A percentile compares a stretch with the other conserved stretches of the same genome.
Evolutionary conservation across 2,888 invertebrate species (phyloP).

Genomic region (Caenorhabditis auriculariae): DNA sequence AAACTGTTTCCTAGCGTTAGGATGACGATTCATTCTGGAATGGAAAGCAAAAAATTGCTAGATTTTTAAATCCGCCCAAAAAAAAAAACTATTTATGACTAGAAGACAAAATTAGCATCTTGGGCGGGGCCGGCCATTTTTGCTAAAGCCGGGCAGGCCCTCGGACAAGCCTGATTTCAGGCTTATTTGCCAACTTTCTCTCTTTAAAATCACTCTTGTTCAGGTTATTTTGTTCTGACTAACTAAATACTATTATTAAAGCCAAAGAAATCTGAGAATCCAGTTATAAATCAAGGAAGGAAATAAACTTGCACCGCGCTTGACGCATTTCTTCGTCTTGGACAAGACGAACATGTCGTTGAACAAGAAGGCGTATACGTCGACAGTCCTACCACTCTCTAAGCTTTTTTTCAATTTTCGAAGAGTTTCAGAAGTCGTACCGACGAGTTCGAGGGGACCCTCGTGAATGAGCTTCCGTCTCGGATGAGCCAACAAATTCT

Average conservation of each 20-base stretch:
- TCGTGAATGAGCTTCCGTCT: slow-evolving; percentile 67
- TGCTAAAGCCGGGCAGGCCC: too few species aligned
- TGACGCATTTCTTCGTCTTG: slow-evolving; percentile 68
- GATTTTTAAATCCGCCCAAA: too few species aligned
- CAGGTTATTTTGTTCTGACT: slow-evolving; percentile 1
- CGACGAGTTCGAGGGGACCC: slow-evolving; percentile 67
- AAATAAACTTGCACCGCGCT: slow-evolving; percentile 5
- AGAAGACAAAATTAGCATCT: too few species aligned
- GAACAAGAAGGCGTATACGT: slow-evolving; percentile 72
- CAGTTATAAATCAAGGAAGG: neutral
- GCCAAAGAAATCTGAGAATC: slow-evolving; percentile 4
- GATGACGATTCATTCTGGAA: too few species aligned
- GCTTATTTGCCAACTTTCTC: too few species aligned
- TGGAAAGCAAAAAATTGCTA: too few species aligned
- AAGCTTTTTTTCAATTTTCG: slow-evolving; percentile 31
- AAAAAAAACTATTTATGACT: too few species aligned
- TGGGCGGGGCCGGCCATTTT: too few species aligned
- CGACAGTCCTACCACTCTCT: slow-evolving; percentile 70
- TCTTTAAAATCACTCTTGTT: too few species aligned
- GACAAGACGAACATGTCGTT: slow-evolving; percentile 73
- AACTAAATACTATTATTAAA: slow-evolving; percentile 1
- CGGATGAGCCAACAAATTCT: slow-evolving; percentile 70
- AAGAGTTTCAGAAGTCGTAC: slow-evolving; percentile 51
- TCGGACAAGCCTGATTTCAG: too few species aligned
- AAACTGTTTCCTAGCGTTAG: too few species aligned